Evolutionary conservation across 2,113 vertebrate genomes (phyloP).

Genomic region (Oryzias curvinotus): DNA sequence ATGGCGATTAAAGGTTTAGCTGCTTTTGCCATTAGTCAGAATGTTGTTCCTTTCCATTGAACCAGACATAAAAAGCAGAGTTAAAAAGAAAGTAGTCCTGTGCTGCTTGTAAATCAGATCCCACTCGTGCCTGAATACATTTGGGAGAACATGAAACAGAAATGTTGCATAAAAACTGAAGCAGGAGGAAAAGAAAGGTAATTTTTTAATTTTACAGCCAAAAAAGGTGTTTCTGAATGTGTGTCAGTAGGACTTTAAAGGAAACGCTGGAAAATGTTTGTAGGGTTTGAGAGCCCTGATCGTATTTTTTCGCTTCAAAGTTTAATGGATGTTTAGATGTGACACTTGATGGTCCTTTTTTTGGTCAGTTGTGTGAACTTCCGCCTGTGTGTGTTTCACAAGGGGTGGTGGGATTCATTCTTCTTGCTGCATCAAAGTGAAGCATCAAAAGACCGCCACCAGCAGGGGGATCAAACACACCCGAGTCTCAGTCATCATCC

Average conservation of each 20-base stretch:
- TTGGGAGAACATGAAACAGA: conserved; percentile 50
- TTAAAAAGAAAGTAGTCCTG: conserved; percentile 49
- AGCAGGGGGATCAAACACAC: conserved; percentile 50
- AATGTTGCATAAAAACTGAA: conserved; percentile 19
- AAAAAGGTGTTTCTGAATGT: background rate
- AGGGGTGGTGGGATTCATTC: conserved; percentile 57
- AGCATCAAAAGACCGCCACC: conserved; percentile 58
- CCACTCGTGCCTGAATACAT: conserved; percentile 29
- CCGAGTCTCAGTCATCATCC: conserved; percentile 58
- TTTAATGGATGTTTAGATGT: conserved; percentile 18
- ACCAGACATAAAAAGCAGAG: conserved; percentile 36
- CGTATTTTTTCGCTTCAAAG: conserved; percentile 2
- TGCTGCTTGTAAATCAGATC: conserved; percentile 54
- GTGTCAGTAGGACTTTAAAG: conserved; percentile 21
- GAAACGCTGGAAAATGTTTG: background rate
- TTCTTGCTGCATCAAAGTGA: conserved; percentile 51
- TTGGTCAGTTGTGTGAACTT: conserved; percentile 7
- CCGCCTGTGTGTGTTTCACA: conserved; percentile 38
- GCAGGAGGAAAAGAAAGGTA: conserved; percentile 1
- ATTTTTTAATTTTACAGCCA: conserved; percentile 8
- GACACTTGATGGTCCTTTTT: conserved; percentile 3
- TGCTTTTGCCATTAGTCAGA: conserved; percentile 57
- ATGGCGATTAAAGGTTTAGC: conserved; percentile 24
- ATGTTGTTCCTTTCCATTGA: conserved; percentile 35
- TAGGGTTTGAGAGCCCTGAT: background rate